Base-by-base conservation (phyloP, 2,888 invertebrate species). In the Monoplex corrugatus region DNA sequence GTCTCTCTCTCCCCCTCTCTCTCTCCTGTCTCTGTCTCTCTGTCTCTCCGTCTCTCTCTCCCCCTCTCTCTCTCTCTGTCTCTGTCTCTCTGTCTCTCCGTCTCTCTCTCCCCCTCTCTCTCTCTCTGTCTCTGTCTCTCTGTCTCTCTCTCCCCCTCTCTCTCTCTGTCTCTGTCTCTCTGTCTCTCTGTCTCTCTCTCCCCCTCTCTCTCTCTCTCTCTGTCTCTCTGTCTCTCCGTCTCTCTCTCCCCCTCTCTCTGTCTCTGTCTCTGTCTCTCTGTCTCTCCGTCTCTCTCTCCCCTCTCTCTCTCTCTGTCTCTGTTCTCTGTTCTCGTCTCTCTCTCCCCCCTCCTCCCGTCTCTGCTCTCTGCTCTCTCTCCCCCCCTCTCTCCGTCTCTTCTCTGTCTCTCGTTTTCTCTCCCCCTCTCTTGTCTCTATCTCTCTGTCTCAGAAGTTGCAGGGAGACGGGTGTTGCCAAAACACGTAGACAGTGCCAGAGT, bases 81-180 rank as follows among this genome's bases (percentile, higher is more conserved):
- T n/a, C 5, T 63, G 19, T 63, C 63, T 13, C 16, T 6, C 23
- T 63, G 3, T 63, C 63, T 63, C 63, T n/a, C 0, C 68, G 23
- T 3, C 5, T 23, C 2, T 28, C n/a, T 0, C 23, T 38, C 23
- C 16, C 35, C 80, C 32, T 45, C 16, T 44, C 38, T 80, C 35
- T 45, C 50, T 45, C 35, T 80, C 80, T 38, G 16, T 87, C 80
- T 80, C 50, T 80, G 28, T 84, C 44, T 45, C 84, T 84, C 44
- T 84, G 28, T 84, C 40, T 84, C 45, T 50, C 44, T 45, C 23
- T 80, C 38, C n/a, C 45, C 13, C 28, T 32, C 80, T 38, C 32
- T 87, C 80, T 80, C 50, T 80, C 45, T 84, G 28, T 45, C 84
- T 84, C 44, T 84, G 28, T 84, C 40, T 84, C 45, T 50, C 44